Evolutionary conservation across 2,113 vertebrate genomes (phyloP).

Genomic region (Passer montanus): DNA sequence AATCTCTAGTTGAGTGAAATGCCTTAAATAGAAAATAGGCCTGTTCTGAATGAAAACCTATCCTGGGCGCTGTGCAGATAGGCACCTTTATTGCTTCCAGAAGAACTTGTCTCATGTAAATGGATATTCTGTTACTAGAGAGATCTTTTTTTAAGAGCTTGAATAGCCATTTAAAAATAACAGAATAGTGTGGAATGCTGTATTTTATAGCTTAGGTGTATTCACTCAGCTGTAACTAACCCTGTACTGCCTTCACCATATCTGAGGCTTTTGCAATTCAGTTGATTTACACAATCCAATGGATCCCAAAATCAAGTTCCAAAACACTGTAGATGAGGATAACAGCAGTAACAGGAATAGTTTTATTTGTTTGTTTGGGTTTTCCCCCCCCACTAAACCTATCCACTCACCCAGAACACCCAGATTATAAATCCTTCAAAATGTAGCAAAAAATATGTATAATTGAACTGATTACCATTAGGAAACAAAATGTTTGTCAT

Average conservation of each 20-base stretch:
- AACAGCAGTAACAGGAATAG: background rate
- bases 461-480: background rate
- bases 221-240: background rate
- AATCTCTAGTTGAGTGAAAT: constrained; percentile 5
- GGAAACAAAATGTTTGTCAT: background rate
- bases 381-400: background rate
- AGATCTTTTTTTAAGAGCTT: background rate
- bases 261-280: background rate
- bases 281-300: background rate
- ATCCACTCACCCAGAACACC: background rate
- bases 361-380: rapidly evolving
- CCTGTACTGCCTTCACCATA: background rate
- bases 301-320: background rate
- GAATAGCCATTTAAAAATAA: constrained; percentile 1
- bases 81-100: constrained; percentile 59
- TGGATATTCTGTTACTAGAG: constrained; percentile 33
- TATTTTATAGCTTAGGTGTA: constrained; percentile 3
- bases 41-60: constrained; percentile 20
- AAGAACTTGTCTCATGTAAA: constrained; percentile 13
- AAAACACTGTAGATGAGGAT: background rate
- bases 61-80: background rate
- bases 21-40: background rate
- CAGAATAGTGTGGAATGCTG: background rate
- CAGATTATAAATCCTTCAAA: background rate
- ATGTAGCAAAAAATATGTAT: background rate